phyloP scores from a whole-genome alignment of 2,113 vertebrate genomes.

The Cairina moschata region DNA sequence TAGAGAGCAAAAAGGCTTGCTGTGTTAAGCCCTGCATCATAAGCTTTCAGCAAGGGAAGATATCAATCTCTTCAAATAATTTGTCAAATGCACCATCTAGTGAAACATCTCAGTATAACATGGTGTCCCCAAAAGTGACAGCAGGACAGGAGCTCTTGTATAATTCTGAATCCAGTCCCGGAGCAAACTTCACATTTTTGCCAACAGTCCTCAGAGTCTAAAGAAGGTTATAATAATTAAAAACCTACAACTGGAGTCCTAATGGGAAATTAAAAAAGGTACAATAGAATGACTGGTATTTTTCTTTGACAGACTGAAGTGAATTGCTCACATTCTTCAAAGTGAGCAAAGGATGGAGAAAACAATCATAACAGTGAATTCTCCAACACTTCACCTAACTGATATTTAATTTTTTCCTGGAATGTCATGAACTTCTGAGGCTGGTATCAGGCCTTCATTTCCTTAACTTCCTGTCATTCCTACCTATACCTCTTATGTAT shows the following conservation, averaged over 20 bases:
- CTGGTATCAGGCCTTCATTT: background rate
- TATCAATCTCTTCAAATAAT: background rate
- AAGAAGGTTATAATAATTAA: background rate
- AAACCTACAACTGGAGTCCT: background rate
- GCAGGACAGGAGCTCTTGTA: background rate
- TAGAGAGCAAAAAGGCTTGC: background rate
- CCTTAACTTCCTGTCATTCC: background rate
- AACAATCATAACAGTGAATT: background rate
- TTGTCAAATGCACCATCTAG: constrained; percentile 39
- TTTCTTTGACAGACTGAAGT: background rate
- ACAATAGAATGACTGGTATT: background rate
- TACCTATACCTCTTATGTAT: background rate
- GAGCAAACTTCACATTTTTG: background rate
- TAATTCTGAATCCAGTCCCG: background rate
- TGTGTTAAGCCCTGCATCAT: fast-evolving
- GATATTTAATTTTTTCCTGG: background rate
- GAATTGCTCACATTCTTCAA: background rate
- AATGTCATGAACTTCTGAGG: too few species aligned
- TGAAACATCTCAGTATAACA: background rate
- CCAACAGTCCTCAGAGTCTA: background rate
- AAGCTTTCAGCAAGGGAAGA: background rate
- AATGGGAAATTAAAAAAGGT: background rate
- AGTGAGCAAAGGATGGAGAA: background rate
- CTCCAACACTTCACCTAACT: background rate
- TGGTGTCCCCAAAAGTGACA: background rate